A percentile compares a stretch with the other conserved stretches of the same genome.
Conservation (phyloP, 92 coral and sea anemone species). For the Metridium senile region DNA sequence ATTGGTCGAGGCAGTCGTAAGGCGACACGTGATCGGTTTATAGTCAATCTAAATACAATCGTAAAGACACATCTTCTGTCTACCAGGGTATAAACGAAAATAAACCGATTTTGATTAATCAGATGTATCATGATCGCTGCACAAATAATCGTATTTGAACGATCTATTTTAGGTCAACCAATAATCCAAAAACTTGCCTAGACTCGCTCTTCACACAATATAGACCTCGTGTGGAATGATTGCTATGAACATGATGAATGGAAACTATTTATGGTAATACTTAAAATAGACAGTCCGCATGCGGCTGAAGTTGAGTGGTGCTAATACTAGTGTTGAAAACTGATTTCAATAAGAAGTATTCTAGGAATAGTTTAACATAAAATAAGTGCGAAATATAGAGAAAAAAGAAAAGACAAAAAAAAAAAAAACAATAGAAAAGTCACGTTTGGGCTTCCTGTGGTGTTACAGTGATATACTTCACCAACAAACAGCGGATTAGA, state of each 20-base stretch:
- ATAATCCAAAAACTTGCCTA: neutral
- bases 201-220: conserved; percentile 4
- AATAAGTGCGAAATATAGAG: too few relatives aligned
- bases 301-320: neutral
- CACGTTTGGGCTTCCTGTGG: too few relatives aligned
- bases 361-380: too few relatives aligned
- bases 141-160: neutral
- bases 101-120: neutral
- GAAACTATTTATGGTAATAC: neutral
- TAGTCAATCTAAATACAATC: neutral
- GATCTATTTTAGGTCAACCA: neutral
- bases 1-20: conserved; percentile 33
- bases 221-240: neutral
- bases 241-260: neutral
- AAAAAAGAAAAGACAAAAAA: too few relatives aligned
- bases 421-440: too few relatives aligned
- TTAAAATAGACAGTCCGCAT: neutral
- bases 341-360: too few relatives aligned
- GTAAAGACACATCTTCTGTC: neutral
- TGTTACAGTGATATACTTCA: too few relatives aligned
- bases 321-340: neutral
- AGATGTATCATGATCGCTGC: neutral
- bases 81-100: neutral
- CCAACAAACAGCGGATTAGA: too few relatives aligned
- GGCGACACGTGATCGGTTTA: conserved; percentile 19